A percentile compares a stretch with the other conserved stretches of the same genome.
Conservation (phyloP, 2,888 invertebrate species). For the Branchellion lobata region DNA sequence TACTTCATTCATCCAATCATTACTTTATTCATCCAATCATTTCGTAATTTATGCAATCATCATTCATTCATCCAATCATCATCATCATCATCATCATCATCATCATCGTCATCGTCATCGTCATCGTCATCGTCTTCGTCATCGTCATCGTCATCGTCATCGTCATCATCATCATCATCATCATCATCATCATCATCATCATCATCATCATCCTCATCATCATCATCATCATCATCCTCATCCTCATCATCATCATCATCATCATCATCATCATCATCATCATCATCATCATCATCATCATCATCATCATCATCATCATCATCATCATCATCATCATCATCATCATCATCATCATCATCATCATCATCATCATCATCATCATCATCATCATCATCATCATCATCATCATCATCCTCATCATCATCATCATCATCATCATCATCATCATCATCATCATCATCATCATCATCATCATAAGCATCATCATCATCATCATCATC, state of each 20-base stretch:
- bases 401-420: too few species aligned
- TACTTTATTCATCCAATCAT: too few species aligned
- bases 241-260: too few species aligned
- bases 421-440: constrained; percentile 11
- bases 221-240: too few species aligned
- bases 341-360: constrained; percentile 37
- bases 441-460: background rate
- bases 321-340: constrained; percentile 37
- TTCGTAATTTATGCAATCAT: too few species aligned
- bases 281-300: constrained; percentile 21
- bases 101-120: constrained; percentile 22
- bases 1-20: too few species aligned
- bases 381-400: background rate
- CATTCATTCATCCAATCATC: too few species aligned
- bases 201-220: too few species aligned
- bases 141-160: constrained; percentile 11
- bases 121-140: constrained; percentile 6
- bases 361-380: constrained; percentile 24
- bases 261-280: constrained; percentile 13
- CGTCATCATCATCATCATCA: constrained; percentile 36
- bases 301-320: constrained; percentile 27
- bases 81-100: constrained; percentile 5
- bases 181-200: constrained; percentile 34
- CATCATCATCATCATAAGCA: too few species aligned
- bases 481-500: too few species aligned